Evolutionary conservation across 1,140 invertebrate genomes (phyloP), one percentile per base, ranked within the genome.

Genomic region (Phymorhynchus buccinoides): DNA sequence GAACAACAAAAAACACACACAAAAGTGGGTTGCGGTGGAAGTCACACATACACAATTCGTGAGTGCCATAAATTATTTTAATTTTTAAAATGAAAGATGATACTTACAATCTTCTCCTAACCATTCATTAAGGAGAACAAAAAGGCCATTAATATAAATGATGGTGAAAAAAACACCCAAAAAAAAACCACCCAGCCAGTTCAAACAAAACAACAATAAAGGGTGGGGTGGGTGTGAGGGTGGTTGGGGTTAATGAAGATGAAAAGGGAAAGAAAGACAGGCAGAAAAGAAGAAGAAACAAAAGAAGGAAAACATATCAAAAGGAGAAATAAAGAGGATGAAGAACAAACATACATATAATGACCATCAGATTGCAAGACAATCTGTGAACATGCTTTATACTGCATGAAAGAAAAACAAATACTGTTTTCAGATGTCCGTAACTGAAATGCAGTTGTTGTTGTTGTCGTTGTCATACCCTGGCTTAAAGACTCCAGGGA

Each of bases 81-180:
- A 18, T 6, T 22, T 27, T 3, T 27, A 62, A 62, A 62, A 62
- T 62, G 68, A 4, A 71, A 71, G 16, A 35, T 3, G 71, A 79
- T 79, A 79, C 77, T 52, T 30, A 79, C 77, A 79, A 79, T 6
- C n/a, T 52, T 48, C 12, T 79, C 42, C 77, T 79, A 52, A 32
- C 27, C 42, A 48, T 52, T 52, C 35, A 41, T 1, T 16, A 14
- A 4, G 2, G 16, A 0, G 37, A 27, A 37, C 0, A 16, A 37
- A 75, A 75, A 41, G 0, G 56, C 56, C 56, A 41, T 9, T 7
- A 22, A 41, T 41, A 41, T 22, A 18, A 75, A 41, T 75, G 73
- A 75, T 41, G 1, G 35, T 75, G 37, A 1, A 75, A 42, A 39
- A 9, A 73, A 35, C 16, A 71, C 1, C 32, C 9, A 37, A 71